phyloP scores from a whole-genome alignment of 1,140 invertebrate genomes.

The Drosophila rhopaloa region DNA sequence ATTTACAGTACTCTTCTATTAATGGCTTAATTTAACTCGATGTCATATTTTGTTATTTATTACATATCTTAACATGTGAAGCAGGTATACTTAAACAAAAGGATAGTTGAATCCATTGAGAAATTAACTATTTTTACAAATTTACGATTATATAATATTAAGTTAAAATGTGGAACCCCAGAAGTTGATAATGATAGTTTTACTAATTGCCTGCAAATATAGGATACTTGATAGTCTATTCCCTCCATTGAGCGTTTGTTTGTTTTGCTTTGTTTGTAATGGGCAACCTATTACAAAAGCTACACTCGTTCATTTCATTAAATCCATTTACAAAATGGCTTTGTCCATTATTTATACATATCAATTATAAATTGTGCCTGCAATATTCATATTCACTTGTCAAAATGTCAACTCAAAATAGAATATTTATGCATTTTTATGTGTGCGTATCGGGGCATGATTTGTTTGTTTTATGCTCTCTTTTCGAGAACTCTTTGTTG shows the following conservation, averaged over 20 bases:
- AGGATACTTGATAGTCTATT: background rate
- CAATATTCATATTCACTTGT: constrained; percentile 78
- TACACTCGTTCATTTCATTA: constrained; percentile 48
- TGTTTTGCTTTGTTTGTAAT: constrained; percentile 17
- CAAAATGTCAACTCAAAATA: constrained; percentile 76
- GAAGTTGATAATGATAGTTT: too few species aligned
- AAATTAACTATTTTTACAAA: too few species aligned
- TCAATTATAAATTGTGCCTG: constrained; percentile 66
- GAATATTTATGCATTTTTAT: constrained; percentile 77
- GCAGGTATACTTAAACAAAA: too few species aligned
- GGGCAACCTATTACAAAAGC: constrained; percentile 13
- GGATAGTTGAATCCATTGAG: too few species aligned
- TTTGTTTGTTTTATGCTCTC: constrained; percentile 50
- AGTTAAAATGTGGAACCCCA: too few species aligned
- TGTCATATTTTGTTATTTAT: too few species aligned
- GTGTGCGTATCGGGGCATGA: constrained; percentile 27
- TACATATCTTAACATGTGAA: too few species aligned
- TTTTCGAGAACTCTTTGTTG: constrained; percentile 45
- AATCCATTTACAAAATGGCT: constrained; percentile 48
- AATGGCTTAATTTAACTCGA: too few species aligned
- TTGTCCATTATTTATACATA: constrained; percentile 49
- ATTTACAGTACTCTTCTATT: too few species aligned
- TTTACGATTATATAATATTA: too few species aligned
- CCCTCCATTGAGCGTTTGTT: background rate
- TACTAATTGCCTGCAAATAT: too few species aligned